Evolutionary conservation across 2,797 vertebrate genomes (phyloP).

Genomic region (Pampus argenteus): DNA sequence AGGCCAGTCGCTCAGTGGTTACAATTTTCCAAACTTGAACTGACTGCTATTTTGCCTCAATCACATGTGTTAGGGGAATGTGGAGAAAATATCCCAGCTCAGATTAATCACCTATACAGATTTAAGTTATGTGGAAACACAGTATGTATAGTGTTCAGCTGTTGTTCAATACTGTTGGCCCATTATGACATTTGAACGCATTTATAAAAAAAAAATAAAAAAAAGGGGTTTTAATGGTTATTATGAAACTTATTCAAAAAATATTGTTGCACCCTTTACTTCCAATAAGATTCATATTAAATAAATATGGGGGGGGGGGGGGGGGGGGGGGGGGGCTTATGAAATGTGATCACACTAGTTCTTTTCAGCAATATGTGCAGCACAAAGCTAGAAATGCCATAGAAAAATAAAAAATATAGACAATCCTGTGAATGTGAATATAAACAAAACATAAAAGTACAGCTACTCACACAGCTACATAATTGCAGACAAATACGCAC

Average conservation of each 20-base stretch:
- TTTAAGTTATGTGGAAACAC: neutral
- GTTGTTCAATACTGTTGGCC: too few relatives aligned
- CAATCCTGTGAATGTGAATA: neutral
- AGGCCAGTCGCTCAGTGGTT: neutral
- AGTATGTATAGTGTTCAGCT: slow-evolving; percentile 3
- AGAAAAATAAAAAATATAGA: slow-evolving; percentile 8
- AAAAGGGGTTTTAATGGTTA: too few relatives aligned
- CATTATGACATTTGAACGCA: too few relatives aligned
- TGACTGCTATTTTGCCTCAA: neutral
- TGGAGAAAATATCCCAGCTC: neutral
- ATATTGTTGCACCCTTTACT: too few relatives aligned
- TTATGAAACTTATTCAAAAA: too few relatives aligned
- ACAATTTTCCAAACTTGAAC: neutral
- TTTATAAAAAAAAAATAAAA: too few relatives aligned
- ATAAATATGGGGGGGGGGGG: too few relatives aligned
- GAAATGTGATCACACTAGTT: slow-evolving; percentile 71
- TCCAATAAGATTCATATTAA: too few relatives aligned
- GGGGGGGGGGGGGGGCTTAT: too few relatives aligned
- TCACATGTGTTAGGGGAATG: neutral
- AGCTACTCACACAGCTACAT: neutral
- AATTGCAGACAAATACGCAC: neutral
- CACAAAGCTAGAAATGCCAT: slow-evolving; percentile 5
- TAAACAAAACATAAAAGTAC: slow-evolving; percentile 8
- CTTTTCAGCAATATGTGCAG: slow-evolving; percentile 48
- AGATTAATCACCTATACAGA: neutral